Conservation (phyloP, 2,888 invertebrate genomes). For the Dastarcus helophoroides region DNA sequence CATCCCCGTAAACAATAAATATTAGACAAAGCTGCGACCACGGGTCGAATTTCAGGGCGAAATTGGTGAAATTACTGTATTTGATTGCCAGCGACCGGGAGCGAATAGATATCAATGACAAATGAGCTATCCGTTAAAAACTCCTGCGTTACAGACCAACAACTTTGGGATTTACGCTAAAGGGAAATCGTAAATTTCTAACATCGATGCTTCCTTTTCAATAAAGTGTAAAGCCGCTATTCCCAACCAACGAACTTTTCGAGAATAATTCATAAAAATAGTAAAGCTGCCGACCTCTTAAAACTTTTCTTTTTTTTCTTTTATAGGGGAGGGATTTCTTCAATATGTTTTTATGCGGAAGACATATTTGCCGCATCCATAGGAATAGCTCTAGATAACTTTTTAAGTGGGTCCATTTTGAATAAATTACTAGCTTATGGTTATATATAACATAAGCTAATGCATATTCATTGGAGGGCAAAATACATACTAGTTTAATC, state of each 20-base stretch:
- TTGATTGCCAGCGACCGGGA: constrained; percentile 25
- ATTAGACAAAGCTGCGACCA: constrained; percentile 3
- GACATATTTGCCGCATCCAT: too few relatives aligned
- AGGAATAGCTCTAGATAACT: too few relatives aligned
- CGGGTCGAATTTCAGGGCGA: constrained; percentile 13
- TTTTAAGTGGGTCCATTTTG: too few relatives aligned
- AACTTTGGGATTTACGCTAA: constrained; percentile 32
- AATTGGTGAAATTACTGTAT: constrained; percentile 25
- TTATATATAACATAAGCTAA: too few relatives aligned
- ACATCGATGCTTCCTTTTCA: constrained; percentile 28
- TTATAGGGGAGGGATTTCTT: too few relatives aligned
- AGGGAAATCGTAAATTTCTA: constrained; percentile 32
- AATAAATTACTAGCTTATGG: too few relatives aligned
- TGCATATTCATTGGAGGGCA: too few relatives aligned
- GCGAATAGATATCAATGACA: constrained; percentile 31
- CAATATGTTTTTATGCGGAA: too few relatives aligned
- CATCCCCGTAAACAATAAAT: constrained; percentile 2
- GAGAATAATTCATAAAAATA: constrained; percentile 19
- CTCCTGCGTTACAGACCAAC: constrained; percentile 31
- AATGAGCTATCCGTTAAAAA: constrained; percentile 35
- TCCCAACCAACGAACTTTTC: constrained; percentile 22
- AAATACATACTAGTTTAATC: too few relatives aligned
- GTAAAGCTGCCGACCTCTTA: too few relatives aligned
- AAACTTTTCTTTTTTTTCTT: too few relatives aligned
- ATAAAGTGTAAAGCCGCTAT: constrained; percentile 27